phyloP scores from a whole-genome alignment of 2,797 vertebrate species.

The Caiman crocodilus region DNA sequence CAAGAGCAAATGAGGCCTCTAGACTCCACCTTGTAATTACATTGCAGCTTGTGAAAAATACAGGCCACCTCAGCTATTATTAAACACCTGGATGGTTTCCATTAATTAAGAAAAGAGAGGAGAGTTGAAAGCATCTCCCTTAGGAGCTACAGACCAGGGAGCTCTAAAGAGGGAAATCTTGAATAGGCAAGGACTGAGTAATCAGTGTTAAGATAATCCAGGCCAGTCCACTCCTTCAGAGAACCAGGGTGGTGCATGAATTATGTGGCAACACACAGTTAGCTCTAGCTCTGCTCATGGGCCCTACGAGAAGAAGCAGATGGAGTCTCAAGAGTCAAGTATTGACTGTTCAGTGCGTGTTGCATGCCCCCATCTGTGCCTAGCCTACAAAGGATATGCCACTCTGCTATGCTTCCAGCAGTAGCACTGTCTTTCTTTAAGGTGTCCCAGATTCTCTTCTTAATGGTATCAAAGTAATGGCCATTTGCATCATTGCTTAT shows the following conservation, averaged over 20 bases:
- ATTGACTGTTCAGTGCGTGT: not conserved
- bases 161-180: not conserved
- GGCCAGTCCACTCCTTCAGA: fast-evolving
- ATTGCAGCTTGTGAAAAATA: not conserved
- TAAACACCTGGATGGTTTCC: not conserved
- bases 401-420: not conserved
- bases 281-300: not conserved
- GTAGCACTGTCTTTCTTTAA: not conserved
- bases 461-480: not conserved
- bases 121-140: not conserved
- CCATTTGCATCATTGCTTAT: not conserved
- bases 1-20: fast-evolving
- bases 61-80: not conserved
- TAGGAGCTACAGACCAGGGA: not conserved
- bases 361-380: not conserved
- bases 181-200: fast-evolving
- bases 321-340: not conserved
- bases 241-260: fast-evolving
- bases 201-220: not conserved
- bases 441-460: not conserved
- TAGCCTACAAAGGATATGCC: not conserved
- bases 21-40: not conserved
- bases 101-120: not conserved
- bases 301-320: not conserved
- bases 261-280: fast-evolving